Conservation (phyloP, 2,888 invertebrate genomes). For the Clostera curtula region DNA sequence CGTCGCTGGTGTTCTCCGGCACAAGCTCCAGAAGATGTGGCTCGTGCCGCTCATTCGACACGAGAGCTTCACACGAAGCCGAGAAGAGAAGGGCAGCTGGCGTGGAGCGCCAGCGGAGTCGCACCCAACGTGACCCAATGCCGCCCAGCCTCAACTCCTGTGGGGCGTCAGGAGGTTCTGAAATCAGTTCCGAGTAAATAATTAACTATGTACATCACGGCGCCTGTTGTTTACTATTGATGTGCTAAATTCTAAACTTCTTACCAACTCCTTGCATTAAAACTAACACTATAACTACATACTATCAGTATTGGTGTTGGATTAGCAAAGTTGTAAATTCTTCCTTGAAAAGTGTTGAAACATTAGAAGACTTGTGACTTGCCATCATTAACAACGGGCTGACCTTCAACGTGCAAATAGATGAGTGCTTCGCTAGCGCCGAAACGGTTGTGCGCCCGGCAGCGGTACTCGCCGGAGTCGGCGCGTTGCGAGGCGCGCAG, state of each 20-base stretch:
- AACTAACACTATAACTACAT: too few species aligned
- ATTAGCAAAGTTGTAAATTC: too few species aligned
- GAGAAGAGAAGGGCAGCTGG: conserved; percentile 18
- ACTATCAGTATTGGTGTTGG: too few species aligned
- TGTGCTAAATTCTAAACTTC: too few species aligned
- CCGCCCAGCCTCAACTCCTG: conserved; percentile 74
- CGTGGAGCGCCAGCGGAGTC: conserved; percentile 68
- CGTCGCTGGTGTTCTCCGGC: too few species aligned
- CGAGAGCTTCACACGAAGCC: conserved; percentile 37
- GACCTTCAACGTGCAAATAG: conserved; percentile 80
- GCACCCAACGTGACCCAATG: conserved; percentile 74
- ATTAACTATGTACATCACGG: too few species aligned
- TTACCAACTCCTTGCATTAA: too few species aligned
- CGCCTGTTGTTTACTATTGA: too few species aligned
- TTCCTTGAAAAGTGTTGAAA: too few species aligned
- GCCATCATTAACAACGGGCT: too few species aligned
- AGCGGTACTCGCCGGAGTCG: conserved; percentile 83
- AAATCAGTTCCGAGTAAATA: neutral
- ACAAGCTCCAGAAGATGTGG: too few species aligned
- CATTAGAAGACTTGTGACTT: conserved; percentile 1
- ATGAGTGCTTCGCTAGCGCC: conserved; percentile 79
- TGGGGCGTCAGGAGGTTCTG: conserved; percentile 81
- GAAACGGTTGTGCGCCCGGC: conserved; percentile 80
- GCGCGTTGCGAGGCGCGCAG: conserved; percentile 78
- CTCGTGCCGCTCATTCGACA: too few species aligned